phyloP scores from a whole-genome alignment of 2,113 vertebrate species.

The Cyrtonyx montezumae region DNA sequence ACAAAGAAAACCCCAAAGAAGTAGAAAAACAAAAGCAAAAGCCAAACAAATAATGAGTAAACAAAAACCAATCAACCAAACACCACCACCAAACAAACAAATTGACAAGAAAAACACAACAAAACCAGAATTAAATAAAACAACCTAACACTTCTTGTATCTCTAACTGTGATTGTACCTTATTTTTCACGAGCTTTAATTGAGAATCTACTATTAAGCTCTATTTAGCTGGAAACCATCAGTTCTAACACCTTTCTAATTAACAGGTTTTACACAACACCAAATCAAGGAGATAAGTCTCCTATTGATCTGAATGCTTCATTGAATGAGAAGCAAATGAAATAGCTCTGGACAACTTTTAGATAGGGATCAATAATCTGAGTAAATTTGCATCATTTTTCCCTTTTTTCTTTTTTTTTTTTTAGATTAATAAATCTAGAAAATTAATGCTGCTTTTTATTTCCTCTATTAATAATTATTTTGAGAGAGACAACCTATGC shows the following conservation, averaged over 20 bases:
- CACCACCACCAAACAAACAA: not conserved
- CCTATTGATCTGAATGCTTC: conserved; percentile 38
- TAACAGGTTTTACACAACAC: conserved; percentile 48
- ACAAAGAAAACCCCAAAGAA: too few relatives aligned
- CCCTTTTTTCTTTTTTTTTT: not conserved
- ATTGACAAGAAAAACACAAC: too few relatives aligned
- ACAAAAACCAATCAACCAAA: not conserved
- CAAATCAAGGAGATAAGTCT: conserved; percentile 30
- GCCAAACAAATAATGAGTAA: not conserved
- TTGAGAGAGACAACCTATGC: conserved; percentile 13
- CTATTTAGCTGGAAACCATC: conserved; percentile 32
- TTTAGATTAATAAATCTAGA: not conserved
- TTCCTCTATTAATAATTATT: conserved; percentile 22
- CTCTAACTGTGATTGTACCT: not conserved
- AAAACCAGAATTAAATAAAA: not conserved
- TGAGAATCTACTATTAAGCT: conserved; percentile 13
- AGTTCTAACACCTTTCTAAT: conserved; percentile 44
- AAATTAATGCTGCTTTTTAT: conserved; percentile 36
- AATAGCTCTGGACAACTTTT: conserved; percentile 21
- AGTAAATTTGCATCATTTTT: not conserved
- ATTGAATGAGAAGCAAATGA: conserved; percentile 41
- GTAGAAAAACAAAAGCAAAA: not conserved
- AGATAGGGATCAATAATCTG: conserved; percentile 51
- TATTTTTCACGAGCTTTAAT: conserved; percentile 36
- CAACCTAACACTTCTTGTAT: not conserved